Percentiles rank a stretch among this genome's conserved stretches.
These are phyloP conservation scores for Xenus cinereus DNA, from an alignment of 2,113 vertebrate genomes.

Conservation along the genomic window DNA sequence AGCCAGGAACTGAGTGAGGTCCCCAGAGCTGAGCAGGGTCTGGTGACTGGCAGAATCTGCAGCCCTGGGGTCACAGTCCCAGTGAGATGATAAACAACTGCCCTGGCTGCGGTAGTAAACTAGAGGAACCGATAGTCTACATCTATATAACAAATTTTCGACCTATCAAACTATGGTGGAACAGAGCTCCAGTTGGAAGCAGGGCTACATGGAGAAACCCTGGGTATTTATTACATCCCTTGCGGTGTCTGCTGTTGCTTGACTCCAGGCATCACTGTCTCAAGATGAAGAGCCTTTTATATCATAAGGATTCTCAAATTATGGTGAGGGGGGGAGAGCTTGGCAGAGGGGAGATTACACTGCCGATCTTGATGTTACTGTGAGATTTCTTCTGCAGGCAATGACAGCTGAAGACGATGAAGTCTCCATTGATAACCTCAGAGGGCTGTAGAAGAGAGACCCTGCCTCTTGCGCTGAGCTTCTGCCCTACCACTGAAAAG, in stretches of 20 bases:
- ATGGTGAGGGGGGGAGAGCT: neutral
- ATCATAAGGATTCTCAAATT: neutral
- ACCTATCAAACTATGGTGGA: neutral
- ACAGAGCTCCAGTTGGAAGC: fast-evolving
- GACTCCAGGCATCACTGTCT: neutral
- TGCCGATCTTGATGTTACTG: neutral
- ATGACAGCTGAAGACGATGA: neutral
- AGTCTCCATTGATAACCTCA: neutral
- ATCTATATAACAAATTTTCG: neutral
- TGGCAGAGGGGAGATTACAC: neutral
- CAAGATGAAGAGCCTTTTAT: neutral
- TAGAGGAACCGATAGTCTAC: fast-evolving
- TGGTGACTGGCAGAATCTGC: neutral
- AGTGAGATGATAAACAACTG: fast-evolving
- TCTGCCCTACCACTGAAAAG: neutral
- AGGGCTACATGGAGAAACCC: neutral
- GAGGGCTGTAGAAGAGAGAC: neutral
- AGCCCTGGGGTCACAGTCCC: neutral
- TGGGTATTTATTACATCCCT: fast-evolving
- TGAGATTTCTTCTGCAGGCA: neutral
- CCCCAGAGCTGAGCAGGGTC: neutral
- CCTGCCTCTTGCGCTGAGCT: fast-evolving
- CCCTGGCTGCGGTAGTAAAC: neutral
- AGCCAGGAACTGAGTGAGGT: neutral
- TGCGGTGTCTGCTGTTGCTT: fast-evolving